phyloP scores from a whole-genome alignment of 2,797 vertebrate genomes.

The Lacerta viridis region DNA sequence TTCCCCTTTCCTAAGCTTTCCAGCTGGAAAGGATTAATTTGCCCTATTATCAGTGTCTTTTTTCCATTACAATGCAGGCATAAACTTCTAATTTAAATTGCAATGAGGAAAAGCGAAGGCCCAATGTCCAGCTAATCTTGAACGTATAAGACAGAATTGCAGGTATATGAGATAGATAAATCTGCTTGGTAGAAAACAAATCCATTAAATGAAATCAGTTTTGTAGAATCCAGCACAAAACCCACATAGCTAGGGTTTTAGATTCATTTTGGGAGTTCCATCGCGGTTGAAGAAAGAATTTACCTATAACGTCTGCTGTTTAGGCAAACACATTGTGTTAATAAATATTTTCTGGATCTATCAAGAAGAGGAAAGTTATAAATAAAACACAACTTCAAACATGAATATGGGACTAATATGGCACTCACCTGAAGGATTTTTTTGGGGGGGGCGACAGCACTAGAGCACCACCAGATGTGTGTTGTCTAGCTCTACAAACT shows the following conservation, averaged over 20 bases:
- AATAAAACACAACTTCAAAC: conserved; percentile 36
- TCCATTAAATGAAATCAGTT: not conserved
- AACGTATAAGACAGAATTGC: conserved; percentile 19
- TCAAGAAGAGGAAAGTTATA: conserved; percentile 22
- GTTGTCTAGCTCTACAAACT: no score
- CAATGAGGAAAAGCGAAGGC: not conserved
- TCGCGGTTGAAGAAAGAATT: conserved; percentile 50
- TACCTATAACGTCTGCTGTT: conserved; percentile 24
- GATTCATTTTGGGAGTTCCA: conserved; percentile 28
- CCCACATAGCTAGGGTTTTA: not conserved
- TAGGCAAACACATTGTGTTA: not conserved
- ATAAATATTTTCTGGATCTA: not conserved
- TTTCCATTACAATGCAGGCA: conserved; percentile 4
- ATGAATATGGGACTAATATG: conserved; percentile 31
- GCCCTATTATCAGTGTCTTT: not conserved
- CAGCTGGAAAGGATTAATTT: conserved; percentile 27
- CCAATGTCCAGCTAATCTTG: conserved; percentile 5
- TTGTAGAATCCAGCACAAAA: conserved; percentile 32
- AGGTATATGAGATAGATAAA: conserved; percentile 3
- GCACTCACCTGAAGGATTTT: no score
- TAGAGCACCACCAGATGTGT: no score
- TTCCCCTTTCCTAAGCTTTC: not conserved
- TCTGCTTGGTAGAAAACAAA: conserved; percentile 41
- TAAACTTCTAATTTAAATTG: conserved; percentile 19
- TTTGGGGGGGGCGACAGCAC: no score